phyloP scores from a whole-genome alignment of 2,797 vertebrate genomes.

The Garrulus glandarius region DNA sequence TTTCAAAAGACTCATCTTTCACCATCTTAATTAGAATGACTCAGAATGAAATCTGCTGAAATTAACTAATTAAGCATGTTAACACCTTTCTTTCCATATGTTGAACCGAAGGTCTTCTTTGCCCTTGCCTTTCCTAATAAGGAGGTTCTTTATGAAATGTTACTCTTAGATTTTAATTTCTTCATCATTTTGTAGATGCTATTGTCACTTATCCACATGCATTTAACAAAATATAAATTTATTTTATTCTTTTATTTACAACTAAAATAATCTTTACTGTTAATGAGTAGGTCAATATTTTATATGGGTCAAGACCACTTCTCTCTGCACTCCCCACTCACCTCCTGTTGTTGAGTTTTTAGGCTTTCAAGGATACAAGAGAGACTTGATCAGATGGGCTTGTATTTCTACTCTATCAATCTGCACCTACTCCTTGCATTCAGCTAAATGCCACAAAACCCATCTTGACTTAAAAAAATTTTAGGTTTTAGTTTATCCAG shows the following conservation, averaged over 20 bases:
- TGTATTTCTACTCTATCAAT: neutral
- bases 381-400: neutral
- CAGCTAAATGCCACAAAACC: neutral
- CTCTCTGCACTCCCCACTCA: neutral
- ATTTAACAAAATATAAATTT: neutral
- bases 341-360: neutral
- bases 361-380: neutral
- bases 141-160: neutral
- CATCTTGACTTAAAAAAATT: neutral
- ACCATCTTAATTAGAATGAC: neutral
- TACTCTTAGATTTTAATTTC: neutral
- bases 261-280: neutral
- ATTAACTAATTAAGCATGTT: constrained; percentile 47
- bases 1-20: neutral
- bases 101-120: constrained; percentile 14
- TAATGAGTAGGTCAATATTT: neutral
- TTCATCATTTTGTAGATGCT: neutral
- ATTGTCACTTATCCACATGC: neutral
- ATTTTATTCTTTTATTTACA: neutral
- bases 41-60: constrained; percentile 42
- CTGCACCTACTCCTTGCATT: neutral
- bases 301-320: neutral
- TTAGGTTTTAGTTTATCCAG: neutral
- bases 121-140: neutral
- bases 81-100: constrained; percentile 36